Base-by-base conservation (phyloP, 2,888 invertebrate genomes). In the Adelphocoris suturalis region DNA sequence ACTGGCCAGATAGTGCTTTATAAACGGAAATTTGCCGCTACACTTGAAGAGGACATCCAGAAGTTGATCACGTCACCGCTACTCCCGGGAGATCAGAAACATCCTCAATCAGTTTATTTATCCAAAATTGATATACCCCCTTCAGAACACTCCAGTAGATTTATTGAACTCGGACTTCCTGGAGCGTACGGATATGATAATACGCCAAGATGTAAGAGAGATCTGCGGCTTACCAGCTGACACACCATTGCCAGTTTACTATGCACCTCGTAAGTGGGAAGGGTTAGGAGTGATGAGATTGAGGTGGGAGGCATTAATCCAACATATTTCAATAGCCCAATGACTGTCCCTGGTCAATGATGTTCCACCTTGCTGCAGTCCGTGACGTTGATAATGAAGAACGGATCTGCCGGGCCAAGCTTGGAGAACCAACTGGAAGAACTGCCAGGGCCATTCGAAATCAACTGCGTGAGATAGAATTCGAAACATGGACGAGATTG, bases 131-230 rank as follows among this genome's bases (percentile, higher is more conserved):
- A 27, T 78, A 16, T 78, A 78, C 16, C 80, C 80, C 27, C 23
- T 78, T 9, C 80, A 78, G 27, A 78, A 12, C 9, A 78, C 80
- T 12, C 80, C 80, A 11, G 80, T 78, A 12, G 80, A 78, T 78
- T 27, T 78, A 7, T 16, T 78, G 7, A 7, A 28, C 9, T 28
- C n/a, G n/a, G 16, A 16, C 9, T 78, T 78, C 27, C 27, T 78
- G 37, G 14, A 5, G 9, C 5, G 9, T 7, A 27, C 27, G 11
- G 80, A 78, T 16, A 11, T 16, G 9, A 27, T 27, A 12, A 78
- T 78, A 16, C 80, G 68, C 16, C 68, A 68, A 16, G 48, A 13
- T 48, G 48, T 13, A 48, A 48, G 48, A 48, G 48, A 48, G 13
- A 48, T 48, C 48, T n/a, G n/a, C n/a, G n/a, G n/a, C n/a, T n/a